Base-by-base conservation (phyloP, 2,888 invertebrate genomes). In the Athrips mouffetella region DNA sequence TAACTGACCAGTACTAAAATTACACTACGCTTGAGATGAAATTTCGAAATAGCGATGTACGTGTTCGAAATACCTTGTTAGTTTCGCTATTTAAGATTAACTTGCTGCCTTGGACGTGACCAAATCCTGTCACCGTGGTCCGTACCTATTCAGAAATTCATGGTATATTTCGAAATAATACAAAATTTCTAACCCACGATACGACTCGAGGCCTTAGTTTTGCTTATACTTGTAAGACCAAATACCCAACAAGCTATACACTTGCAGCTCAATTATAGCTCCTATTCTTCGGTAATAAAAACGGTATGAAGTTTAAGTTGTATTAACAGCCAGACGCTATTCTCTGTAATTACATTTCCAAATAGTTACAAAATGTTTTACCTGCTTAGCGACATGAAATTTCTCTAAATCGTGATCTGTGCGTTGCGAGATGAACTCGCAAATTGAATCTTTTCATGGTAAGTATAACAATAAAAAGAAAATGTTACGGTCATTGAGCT, bases 381-480 rank as follows among this genome's bases (percentile, higher is more conserved):
- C 27, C 3, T 4, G 7, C 2, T 27, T 2, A 27, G n/a, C n/a
- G 27, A 27, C 27, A 23, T 23, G 7, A 23, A 23, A 23, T 23
- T 23, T 27, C 3, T n/a, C n/a, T n/a, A 27, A 21, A 27, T 18
- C 15, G 42, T 42, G 37, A 48, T 10, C 20, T 11, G 21, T 27
- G 8, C 5, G 25, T 48, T 48, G 48, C 48, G 44, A 35, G 42
- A 37, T 18, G 16, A 20, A 20, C n/a, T 48, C 18, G 35, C 11
- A 39, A 48, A 48, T 35, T 42, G 35, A 35, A 44, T 42, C 35
- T 42, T 15, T 48, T 48, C 48, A 42, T n/a, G 42, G 48, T 41
- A 16, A 8, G 7, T 6, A 7, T 16, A 42, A 29, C 27, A 29
- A 29, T 21, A 15, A 23, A 23, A 18, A 18, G 6, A 15, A 15